A percentile compares a stretch with the other conserved stretches of the same genome.
Conservation (phyloP, 2,888 invertebrate species). For the Acleris emargana region DNA sequence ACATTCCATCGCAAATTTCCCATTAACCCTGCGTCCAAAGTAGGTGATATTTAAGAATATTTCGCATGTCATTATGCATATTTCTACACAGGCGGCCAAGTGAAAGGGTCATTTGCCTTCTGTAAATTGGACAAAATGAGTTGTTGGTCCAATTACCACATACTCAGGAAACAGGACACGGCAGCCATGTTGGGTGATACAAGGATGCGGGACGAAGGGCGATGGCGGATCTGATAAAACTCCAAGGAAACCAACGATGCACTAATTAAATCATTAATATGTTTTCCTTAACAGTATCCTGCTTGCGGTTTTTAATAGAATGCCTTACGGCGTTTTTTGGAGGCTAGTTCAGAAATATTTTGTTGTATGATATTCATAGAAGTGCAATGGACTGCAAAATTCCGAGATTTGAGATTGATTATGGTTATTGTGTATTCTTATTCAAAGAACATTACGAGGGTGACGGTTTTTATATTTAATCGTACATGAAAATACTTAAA, state of each 20-base stretch:
- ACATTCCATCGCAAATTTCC: constrained; percentile 5
- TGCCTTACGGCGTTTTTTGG: not conserved
- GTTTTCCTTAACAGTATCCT: constrained; percentile 8
- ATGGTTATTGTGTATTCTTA: too few species aligned
- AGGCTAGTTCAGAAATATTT: not conserved
- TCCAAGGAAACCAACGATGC: constrained; percentile 6
- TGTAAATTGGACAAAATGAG: constrained; percentile 45
- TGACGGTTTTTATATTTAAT: too few species aligned
- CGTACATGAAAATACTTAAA: too few species aligned
- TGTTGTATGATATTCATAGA: not conserved
- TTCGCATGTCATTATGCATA: constrained; percentile 39
- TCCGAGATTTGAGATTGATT: not conserved
- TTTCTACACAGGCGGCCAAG: constrained; percentile 42
- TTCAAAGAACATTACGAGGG: too few species aligned
- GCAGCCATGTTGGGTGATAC: constrained; percentile 23
- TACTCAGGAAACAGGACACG: constrained; percentile 31
- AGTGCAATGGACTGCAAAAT: not conserved
- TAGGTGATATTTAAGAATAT: constrained; percentile 39
- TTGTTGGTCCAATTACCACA: constrained; percentile 33
- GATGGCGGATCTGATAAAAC: constrained; percentile 14
- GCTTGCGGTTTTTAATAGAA: constrained; percentile 1
- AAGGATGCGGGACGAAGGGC: constrained; percentile 44
- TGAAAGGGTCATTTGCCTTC: constrained; percentile 53
- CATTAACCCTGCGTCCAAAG: constrained; percentile 25
- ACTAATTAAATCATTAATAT: constrained; percentile 18